Evolutionary conservation across 2,888 invertebrate genomes (phyloP).

Genomic region (Omphaloscelis lunosa): DNA sequence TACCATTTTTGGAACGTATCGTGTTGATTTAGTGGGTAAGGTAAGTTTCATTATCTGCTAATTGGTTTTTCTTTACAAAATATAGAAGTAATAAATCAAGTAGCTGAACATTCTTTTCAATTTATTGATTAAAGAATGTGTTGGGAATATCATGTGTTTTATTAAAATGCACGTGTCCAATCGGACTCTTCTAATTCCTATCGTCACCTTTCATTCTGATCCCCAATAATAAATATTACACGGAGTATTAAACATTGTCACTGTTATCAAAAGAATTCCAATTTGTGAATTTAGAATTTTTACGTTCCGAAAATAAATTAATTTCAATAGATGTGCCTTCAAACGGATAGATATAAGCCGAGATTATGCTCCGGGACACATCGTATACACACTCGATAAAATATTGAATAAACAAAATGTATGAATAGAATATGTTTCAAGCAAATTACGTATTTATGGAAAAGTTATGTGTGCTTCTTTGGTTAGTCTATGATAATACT

Average conservation of each 20-base stretch:
- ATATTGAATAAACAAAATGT: slow-evolving; percentile 83
- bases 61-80: slow-evolving; percentile 17
- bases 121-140: background rate
- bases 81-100: background rate
- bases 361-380: slow-evolving; percentile 73
- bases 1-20: slow-evolving; percentile 11
- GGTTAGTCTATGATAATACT: slow-evolving; percentile 81
- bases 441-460: slow-evolving; percentile 85
- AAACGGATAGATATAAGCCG: slow-evolving; percentile 68
- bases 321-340: slow-evolving; percentile 70
- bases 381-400: slow-evolving; percentile 77
- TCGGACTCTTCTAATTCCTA: slow-evolving; percentile 37
- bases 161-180: slow-evolving; percentile 1
- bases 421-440: slow-evolving; percentile 79
- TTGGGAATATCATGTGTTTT: background rate
- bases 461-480: slow-evolving; percentile 81
- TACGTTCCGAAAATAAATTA: slow-evolving; percentile 75
- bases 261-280: slow-evolving; percentile 64
- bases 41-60: slow-evolving; percentile 20
- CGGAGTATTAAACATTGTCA: slow-evolving; percentile 62
- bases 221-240: slow-evolving; percentile 62
- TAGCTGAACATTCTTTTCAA: background rate
- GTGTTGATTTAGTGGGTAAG: slow-evolving; percentile 32
- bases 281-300: slow-evolving; percentile 66
- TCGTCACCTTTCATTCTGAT: slow-evolving; percentile 38